Percentiles rank a stretch among this genome's conserved stretches.
Conservation (phyloP, 1,140 invertebrate species). For the Metaphire vulgaris region DNA sequence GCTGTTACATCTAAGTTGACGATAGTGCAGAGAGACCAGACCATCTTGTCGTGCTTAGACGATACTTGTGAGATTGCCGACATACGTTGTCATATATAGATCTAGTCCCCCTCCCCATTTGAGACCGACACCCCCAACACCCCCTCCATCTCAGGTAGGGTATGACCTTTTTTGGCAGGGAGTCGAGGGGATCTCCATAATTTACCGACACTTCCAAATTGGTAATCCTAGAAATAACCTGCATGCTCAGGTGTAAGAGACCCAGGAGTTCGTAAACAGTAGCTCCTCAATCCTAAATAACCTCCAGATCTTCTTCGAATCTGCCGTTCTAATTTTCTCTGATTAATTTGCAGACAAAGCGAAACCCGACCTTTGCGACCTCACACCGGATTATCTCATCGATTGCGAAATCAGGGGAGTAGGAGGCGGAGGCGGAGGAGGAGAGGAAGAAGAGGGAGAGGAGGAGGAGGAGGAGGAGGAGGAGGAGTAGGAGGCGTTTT, state of each 20-base stretch:
- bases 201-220: too few species aligned
- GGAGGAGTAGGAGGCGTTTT: neutral
- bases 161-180: too few species aligned
- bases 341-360: neutral
- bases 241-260: too few species aligned
- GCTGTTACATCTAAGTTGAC: conserved; percentile 30
- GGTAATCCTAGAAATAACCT: too few species aligned
- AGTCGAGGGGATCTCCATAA: too few species aligned
- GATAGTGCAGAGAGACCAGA: conserved; percentile 29
- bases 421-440: neutral
- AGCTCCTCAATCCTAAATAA: neutral
- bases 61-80: too few species aligned
- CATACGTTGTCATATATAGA: too few species aligned
- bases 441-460: neutral
- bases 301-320: neutral
- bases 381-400: neutral
- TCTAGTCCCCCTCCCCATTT: too few species aligned
- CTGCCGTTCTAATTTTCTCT: neutral
- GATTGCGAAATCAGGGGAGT: neutral
- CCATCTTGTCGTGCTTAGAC: too few species aligned
- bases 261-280: neutral
- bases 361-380: neutral
- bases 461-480: neutral
- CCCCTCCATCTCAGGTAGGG: too few species aligned
- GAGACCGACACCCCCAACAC: too few species aligned